Base-by-base conservation (phyloP, 1,140 invertebrate genomes). In the Drosophila novamexicana region DNA sequence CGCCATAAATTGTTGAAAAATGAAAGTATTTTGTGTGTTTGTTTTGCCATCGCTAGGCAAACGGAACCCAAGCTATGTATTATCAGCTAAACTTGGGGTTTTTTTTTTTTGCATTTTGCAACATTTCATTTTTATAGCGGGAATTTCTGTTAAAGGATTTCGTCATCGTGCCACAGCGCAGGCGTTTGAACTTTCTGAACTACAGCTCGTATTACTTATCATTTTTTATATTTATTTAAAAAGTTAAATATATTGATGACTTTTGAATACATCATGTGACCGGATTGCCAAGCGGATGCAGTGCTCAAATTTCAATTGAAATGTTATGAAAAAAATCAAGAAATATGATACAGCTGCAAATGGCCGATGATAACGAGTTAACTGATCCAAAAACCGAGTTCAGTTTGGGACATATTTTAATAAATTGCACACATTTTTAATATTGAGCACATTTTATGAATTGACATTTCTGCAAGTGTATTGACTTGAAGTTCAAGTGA, bases 21-120 rank as follows among this genome's bases (percentile, higher is more conserved):
- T 36, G 82, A 85, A 85, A 85, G 82, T 81, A 77, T 18, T 59
- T 34, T 16, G 9, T 49, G 34, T 7, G 29, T 50, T 29, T n/a
- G 9, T 69, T 53, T 45, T 22, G 37, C 57, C 44, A 69, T 45
- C 57, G 29, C 36, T 36, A 34, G 49, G n/a, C 22, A 1, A 36
- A 52, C 37, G 37, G 40, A 42, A 42, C 5, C 40, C 14, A 42
- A 42, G 40, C n/a, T 8, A 18, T 18, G 32, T 32, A 50, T 32
- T n/a, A 32, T 34, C 3, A 36, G 50, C 40, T 42, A 10, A 40
- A 36, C 7, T 37, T 18, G 34, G 4, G 14, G 10, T 22, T 29
- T 29, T 29, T 32, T 29, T 32, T 16, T 44, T 36, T 18, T 40
- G 16, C 14, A 36, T 5, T 5, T 29, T 29, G 22, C 22, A 61